phyloP scores from a whole-genome alignment of 2,797 vertebrate genomes.

The Emydoidea blandingii region DNA sequence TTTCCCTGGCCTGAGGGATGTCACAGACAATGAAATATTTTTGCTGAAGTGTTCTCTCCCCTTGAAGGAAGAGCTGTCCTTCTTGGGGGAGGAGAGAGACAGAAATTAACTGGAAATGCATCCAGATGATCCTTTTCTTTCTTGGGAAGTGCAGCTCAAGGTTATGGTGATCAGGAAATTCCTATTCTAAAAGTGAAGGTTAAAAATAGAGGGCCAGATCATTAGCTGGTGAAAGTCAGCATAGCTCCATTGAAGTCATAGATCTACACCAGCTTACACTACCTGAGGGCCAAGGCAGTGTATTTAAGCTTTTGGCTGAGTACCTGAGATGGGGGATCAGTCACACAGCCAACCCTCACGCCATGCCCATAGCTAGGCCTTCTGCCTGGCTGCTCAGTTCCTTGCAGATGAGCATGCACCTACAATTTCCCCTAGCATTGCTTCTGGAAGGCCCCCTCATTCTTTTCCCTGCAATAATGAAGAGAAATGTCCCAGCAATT shows the following conservation, averaged over 20 bases:
- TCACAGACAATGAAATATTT: fast-evolving
- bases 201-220: constrained; percentile 25
- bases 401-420: not conserved
- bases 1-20: not conserved
- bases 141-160: not conserved
- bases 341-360: too few species aligned
- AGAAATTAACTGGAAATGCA: not conserved
- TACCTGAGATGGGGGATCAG: not conserved
- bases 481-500: not conserved
- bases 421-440: fast-evolving
- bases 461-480: fast-evolving
- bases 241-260: fast-evolving
- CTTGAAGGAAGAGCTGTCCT: not conserved
- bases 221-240: not conserved
- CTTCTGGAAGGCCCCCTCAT: fast-evolving
- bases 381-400: fast-evolving
- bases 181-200: not conserved
- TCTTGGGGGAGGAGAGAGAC: not conserved
- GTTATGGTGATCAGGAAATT: constrained; percentile 39
- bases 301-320: fast-evolving
- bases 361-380: not conserved
- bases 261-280: not conserved
- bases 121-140: constrained; percentile 25
- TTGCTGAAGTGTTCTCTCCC: not conserved
- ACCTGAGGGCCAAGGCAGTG: not conserved